Percentiles rank a stretch among this genome's conserved stretches.
These are phyloP conservation scores for Prunella fulvescens DNA, from an alignment of 2,113 vertebrate species.

Conservation along the genomic window DNA sequence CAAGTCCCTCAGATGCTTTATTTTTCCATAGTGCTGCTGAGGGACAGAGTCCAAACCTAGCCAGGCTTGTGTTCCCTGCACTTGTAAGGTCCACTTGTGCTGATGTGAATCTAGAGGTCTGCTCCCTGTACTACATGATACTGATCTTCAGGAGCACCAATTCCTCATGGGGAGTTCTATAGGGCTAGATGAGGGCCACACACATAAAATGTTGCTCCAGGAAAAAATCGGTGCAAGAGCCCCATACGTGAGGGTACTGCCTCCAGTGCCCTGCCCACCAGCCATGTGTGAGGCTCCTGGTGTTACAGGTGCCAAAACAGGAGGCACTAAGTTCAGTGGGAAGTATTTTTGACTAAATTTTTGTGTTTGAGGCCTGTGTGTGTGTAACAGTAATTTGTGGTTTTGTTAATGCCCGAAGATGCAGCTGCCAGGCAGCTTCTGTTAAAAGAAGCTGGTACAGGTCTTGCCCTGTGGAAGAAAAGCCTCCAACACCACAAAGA, in stretches of 20 bases:
- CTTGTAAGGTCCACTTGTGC: neutral
- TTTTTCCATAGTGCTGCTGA: neutral
- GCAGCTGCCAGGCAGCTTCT: neutral
- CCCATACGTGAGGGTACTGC: accelerated
- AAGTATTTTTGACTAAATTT: neutral
- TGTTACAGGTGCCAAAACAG: neutral
- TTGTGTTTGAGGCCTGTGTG: neutral
- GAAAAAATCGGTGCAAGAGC: neutral
- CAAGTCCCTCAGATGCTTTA: neutral
- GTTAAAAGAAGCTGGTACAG: neutral
- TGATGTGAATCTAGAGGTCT: neutral
- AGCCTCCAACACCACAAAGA: neutral
- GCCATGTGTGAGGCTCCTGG: neutral
- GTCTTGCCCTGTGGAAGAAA: neutral
- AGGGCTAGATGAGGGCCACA: neutral
- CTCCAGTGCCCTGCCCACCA: neutral
- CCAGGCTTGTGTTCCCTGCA: neutral
- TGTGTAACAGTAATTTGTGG: neutral
- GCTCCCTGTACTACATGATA: neutral
- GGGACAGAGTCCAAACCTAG: neutral
- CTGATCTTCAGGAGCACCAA: neutral
- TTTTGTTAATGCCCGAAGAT: neutral
- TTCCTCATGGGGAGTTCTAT: neutral
- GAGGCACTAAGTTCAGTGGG: neutral
- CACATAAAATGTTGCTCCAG: neutral